Evolutionary conservation across 2,888 invertebrate species (phyloP), one percentile per base, ranked within the genome.

Genomic region (Tolmerus cingulatus): DNA sequence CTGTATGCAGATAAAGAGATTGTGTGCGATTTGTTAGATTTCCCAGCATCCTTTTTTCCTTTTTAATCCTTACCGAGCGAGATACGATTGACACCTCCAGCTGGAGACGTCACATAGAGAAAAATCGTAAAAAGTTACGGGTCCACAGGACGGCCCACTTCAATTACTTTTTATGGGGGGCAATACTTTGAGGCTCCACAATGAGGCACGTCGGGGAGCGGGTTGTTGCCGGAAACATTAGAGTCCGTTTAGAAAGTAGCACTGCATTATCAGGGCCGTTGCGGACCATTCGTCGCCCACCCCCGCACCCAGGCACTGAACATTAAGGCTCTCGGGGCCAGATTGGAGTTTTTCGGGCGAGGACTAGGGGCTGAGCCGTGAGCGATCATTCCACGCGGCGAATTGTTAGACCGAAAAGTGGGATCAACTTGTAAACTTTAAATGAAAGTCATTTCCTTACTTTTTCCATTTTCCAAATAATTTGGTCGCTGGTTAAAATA

Each of bases 101-200:
- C 37, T 66, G 51, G 55, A 51, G 30, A n/a, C 40, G 40, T 84
- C 55, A 37, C 40, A 84, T 23, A 66, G 40, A 51, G 66, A 66
- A 81, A 81, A 84, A 84, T 84, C 66, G 37, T 66, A 84, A 84
- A 57, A 84, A 66, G 66, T 66, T 57, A 84, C 66, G 57, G 40
- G 40, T 34, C 19, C 37, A 19, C 30, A 37, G 27, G 66, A 57
- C 66, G 55, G 66, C 82, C 82, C 82, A 84, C 82, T 84, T 66
- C 82, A 84, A 84, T 84, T 84, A 84, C 66, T 84, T 84, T 84
- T 84, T 84, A 84, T 84, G 82, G 66, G 27, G 43, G 46, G 66
- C 57, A 66, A 84, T 84, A 37, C 66, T 34, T 57, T 84, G 82
- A 14, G 66, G 82, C 23, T 16, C 82, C 34, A 46, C 66, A 84